Percentiles rank a stretch among this genome's conserved stretches.
Evolutionary conservation across 2,888 invertebrate species (phyloP).

Genomic region (Pedicia rivosa): DNA sequence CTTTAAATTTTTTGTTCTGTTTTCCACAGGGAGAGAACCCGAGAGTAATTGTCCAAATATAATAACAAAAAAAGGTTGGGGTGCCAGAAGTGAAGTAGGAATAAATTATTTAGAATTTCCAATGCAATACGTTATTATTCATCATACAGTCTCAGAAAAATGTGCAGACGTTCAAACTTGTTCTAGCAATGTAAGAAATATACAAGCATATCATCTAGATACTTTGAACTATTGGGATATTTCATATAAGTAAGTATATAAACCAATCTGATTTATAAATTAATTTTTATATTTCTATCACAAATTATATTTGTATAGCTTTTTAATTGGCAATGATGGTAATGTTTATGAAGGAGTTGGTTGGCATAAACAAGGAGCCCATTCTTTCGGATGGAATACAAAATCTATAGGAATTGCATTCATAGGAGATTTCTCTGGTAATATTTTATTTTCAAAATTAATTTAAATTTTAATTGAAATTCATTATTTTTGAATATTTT

Average conservation of each 20-base stretch:
- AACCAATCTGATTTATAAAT: not conserved
- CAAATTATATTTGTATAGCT: too few relatives aligned
- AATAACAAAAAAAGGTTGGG: constrained; percentile 42
- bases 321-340: constrained; percentile 46
- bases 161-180: constrained; percentile 34
- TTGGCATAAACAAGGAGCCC: constrained; percentile 43
- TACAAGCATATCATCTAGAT: constrained; percentile 37
- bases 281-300: too few relatives aligned
- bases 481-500: constrained; percentile 8
- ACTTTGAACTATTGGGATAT: constrained; percentile 35
- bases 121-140: constrained; percentile 37
- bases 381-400: constrained; percentile 39
- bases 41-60: constrained; percentile 43
- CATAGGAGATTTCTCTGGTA: constrained; percentile 37
- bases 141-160: constrained; percentile 36
- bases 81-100: constrained; percentile 31
- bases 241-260: constrained; percentile 41
- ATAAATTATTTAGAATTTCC: constrained; percentile 42
- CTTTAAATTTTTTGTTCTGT: too few relatives aligned
- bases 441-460: too few relatives aligned
- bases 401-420: constrained; percentile 46
- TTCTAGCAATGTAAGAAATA: constrained; percentile 29
- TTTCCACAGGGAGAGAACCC: too few relatives aligned
- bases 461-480: too few relatives aligned
- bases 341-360: constrained; percentile 48